phyloP scores from a whole-genome alignment of 92 coral and sea anemone species.

The Virgularia gustaviana region DNA sequence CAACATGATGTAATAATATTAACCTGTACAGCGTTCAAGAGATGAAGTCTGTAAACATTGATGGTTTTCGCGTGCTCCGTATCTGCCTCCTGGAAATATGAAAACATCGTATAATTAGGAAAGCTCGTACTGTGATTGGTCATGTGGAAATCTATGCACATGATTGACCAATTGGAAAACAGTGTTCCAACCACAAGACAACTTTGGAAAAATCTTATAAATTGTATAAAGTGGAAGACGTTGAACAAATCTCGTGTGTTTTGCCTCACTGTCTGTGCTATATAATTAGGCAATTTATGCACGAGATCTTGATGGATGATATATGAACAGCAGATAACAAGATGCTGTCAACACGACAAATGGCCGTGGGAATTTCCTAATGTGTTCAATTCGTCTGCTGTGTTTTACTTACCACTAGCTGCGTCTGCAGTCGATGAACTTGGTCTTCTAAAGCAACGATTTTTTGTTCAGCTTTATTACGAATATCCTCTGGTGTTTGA shows the following conservation, averaged over 20 bases:
- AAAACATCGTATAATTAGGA: not conserved
- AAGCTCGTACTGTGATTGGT: not conserved
- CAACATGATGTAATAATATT: not conserved
- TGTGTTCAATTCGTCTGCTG: not conserved
- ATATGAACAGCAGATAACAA: not conserved
- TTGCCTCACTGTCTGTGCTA: not conserved
- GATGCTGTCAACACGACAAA: not conserved
- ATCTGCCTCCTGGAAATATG: slow-evolving; percentile 55
- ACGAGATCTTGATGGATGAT: not conserved
- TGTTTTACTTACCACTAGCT: slow-evolving; percentile 9
- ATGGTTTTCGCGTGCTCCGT: slow-evolving; percentile 56
- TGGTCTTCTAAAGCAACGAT: slow-evolving; percentile 15
- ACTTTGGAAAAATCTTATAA: not conserved
- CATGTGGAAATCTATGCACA: not conserved
- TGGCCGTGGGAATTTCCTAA: too few relatives aligned
- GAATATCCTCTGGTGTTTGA: slow-evolving; percentile 17
- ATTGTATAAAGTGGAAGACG: not conserved
- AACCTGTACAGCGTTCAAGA: slow-evolving; percentile 81
- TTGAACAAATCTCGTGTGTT: too few relatives aligned
- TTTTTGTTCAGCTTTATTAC: slow-evolving; percentile 19
- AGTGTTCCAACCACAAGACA: not conserved
- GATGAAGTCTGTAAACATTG: slow-evolving; percentile 77
- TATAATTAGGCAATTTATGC: not conserved
- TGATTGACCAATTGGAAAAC: not conserved
- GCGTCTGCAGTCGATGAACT: slow-evolving; percentile 21